Evolutionary conservation across 2,888 invertebrate species (phyloP).

Genomic region (Pheosia tremula): DNA sequence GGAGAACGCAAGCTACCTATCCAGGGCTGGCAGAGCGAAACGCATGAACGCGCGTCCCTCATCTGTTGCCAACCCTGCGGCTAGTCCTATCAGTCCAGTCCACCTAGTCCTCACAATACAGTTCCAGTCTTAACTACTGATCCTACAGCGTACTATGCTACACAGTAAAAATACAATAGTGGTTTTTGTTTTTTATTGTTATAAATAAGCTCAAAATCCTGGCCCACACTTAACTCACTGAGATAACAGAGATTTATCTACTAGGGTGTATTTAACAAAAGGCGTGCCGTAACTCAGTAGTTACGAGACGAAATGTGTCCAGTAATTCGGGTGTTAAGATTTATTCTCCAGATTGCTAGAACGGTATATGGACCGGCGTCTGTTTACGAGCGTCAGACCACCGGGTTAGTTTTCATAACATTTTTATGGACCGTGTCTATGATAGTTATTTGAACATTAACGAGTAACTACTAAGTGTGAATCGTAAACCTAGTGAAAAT

Average conservation of each 20-base stretch:
- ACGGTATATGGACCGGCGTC: not conserved
- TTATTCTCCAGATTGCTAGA: conserved; percentile 12
- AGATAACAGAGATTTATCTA: not conserved
- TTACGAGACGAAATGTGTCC: not conserved
- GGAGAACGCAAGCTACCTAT: no score
- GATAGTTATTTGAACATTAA: conserved; percentile 7
- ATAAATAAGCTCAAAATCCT: no score
- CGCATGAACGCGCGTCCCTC: no score
- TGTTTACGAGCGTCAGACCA: not conserved
- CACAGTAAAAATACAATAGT: no score
- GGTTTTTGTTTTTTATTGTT: no score
- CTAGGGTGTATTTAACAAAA: not conserved
- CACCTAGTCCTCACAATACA: no score
- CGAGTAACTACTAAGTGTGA: not conserved
- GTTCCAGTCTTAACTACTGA: no score
- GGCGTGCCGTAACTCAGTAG: not conserved
- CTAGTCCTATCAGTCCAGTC: no score
- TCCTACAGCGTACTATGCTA: no score
- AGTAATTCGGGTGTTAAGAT: conserved; percentile 8
- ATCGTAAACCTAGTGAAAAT: not conserved
- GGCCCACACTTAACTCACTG: no score
- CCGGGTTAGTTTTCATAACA: conserved; percentile 9
- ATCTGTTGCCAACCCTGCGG: no score
- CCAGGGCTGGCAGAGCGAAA: no score
- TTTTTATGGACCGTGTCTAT: conserved; percentile 10